phyloP scores from a whole-genome alignment of 2,888 invertebrate species.

The Ichneumon xanthorius region DNA sequence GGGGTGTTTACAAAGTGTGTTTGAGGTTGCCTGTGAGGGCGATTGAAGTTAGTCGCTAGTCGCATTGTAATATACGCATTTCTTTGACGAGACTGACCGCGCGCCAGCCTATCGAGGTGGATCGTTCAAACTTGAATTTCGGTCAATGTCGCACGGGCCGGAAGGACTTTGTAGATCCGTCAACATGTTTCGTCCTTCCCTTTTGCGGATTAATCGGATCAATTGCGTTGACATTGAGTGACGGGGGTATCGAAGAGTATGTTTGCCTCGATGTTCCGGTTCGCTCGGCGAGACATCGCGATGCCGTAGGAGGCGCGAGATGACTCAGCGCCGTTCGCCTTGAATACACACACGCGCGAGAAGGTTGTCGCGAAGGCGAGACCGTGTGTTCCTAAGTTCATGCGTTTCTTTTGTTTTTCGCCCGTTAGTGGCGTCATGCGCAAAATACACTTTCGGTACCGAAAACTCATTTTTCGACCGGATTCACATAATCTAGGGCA shows the following conservation, averaged over 20 bases:
- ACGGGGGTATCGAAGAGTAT: background rate
- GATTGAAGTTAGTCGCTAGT: constrained; percentile 45
- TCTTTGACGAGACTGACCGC: background rate
- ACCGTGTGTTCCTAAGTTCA: background rate
- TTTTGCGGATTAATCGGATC: background rate
- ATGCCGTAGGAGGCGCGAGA: constrained; percentile 58
- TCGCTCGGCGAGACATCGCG: constrained; percentile 56
- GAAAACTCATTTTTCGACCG: too few species aligned
- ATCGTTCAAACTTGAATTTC: constrained; percentile 23
- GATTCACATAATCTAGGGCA: too few species aligned
- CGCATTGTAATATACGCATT: background rate
- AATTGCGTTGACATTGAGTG: background rate
- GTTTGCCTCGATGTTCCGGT: constrained; percentile 39
- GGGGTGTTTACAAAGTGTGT: constrained; percentile 32
- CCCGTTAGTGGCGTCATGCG: too few species aligned
- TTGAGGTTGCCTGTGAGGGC: constrained; percentile 11
- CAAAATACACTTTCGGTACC: too few species aligned
- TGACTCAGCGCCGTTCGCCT: constrained; percentile 74
- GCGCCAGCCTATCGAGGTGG: constrained; percentile 16
- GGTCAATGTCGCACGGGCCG: background rate
- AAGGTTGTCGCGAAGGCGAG: constrained; percentile 65
- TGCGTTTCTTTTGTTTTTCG: background rate
- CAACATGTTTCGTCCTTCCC: background rate
- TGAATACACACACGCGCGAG: constrained; percentile 60
- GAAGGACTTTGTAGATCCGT: background rate